Percentiles rank a stretch among this genome's conserved stretches.
phyloP scores from a whole-genome alignment of 2,888 invertebrate genomes.

The Lasioglossum oenotherae region DNA sequence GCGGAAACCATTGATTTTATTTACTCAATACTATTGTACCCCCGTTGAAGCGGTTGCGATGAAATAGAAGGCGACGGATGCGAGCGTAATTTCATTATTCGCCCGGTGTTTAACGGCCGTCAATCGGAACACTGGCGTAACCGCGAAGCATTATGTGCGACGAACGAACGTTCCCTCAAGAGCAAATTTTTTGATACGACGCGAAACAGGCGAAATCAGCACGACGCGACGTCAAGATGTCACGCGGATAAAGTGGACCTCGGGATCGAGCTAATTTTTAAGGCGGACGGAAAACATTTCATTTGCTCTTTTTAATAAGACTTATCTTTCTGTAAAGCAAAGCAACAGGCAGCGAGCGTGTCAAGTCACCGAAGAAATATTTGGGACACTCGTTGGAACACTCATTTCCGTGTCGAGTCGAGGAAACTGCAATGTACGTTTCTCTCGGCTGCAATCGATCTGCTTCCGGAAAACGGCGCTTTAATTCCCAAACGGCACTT shows the following conservation, averaged over 20 bases:
- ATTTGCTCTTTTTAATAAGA: neutral
- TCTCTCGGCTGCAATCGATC: neutral
- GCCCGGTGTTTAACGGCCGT: conserved; percentile 26
- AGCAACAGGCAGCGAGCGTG: no score
- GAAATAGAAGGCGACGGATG: conserved; percentile 26
- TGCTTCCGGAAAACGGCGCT: neutral
- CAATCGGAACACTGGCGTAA: conserved; percentile 23
- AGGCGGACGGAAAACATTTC: neutral
- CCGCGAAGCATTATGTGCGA: neutral
- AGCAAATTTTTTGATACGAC: neutral
- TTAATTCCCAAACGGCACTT: conserved; percentile 15
- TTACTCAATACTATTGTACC: neutral
- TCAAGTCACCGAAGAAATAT: no score
- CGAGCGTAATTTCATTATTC: conserved; percentile 59
- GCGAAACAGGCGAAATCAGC: neutral
- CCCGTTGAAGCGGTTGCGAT: conserved; percentile 40
- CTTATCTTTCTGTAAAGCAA: no score
- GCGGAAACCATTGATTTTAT: neutral
- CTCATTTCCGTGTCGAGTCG: neutral
- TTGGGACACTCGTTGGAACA: no score
- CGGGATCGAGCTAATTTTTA: neutral
- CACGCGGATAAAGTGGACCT: neutral
- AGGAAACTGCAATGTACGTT: neutral
- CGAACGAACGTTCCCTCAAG: neutral
- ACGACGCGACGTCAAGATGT: neutral